These are phyloP conservation scores for Chloroceryle inda DNA, from an alignment of 2,797 vertebrate species.

Conservation along the genomic window DNA sequence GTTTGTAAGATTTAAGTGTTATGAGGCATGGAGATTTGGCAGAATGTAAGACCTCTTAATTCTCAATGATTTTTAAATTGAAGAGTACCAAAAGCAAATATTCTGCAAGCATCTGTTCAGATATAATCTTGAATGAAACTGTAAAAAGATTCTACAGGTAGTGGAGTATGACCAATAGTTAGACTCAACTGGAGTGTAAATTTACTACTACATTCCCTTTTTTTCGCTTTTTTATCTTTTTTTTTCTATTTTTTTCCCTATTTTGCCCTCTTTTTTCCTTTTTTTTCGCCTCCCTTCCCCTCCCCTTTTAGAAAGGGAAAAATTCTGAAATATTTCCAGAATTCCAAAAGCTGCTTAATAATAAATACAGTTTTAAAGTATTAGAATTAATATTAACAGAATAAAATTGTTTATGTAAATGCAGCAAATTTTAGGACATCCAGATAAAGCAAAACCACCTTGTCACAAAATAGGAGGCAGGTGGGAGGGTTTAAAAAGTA, in stretches of 20 bases:
- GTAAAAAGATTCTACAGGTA: not conserved
- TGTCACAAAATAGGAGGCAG: not conserved
- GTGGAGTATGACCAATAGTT: not conserved
- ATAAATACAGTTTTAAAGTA: not conserved
- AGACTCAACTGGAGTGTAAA: not conserved
- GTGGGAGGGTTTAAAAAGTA: not conserved
- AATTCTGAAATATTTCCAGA: too few species aligned
- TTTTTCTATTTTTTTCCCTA: too few species aligned
- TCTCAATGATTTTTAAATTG: not conserved
- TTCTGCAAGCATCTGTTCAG: not conserved
- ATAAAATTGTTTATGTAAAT: not conserved
- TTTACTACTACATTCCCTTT: not conserved
- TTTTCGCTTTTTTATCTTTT: not conserved
- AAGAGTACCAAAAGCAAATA: not conserved
- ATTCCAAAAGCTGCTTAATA: not conserved
- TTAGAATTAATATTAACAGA: not conserved
- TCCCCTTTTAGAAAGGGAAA: too few species aligned
- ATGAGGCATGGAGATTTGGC: not conserved
- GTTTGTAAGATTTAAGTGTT: not conserved
- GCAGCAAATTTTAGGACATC: not conserved
- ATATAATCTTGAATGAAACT: not conserved
- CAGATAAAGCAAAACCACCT: not conserved
- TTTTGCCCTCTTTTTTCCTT: too few species aligned
- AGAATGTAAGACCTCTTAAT: not conserved
- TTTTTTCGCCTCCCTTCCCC: not conserved